phyloP scores from a whole-genome alignment of 2,888 invertebrate genomes.

The Macropis europaea region DNA sequence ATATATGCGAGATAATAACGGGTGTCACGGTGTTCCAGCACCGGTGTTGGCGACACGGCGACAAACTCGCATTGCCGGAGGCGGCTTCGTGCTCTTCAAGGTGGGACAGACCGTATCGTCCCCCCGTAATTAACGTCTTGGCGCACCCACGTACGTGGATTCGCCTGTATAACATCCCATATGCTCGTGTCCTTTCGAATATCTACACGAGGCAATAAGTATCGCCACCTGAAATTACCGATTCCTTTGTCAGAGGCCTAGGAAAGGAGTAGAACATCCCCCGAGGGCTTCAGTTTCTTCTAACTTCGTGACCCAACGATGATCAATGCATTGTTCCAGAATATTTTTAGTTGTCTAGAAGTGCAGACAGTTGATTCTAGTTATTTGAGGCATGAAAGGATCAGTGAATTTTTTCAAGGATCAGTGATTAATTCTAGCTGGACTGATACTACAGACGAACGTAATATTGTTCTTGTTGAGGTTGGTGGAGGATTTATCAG shows the following conservation, averaged over 20 bases:
- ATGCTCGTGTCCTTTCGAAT: conserved; percentile 35
- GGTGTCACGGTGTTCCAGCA: conserved; percentile 51
- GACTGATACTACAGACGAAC: too few relatives aligned
- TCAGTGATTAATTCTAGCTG: too few relatives aligned
- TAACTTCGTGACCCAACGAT: neutral
- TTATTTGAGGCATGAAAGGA: too few relatives aligned
- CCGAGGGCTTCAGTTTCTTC: neutral
- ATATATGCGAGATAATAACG: conserved; percentile 60
- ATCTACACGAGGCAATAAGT: conserved; percentile 40
- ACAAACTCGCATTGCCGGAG: conserved; percentile 67
- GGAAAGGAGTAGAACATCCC: neutral
- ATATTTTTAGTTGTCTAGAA: too few relatives aligned
- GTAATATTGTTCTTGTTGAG: too few relatives aligned
- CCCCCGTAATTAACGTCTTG: conserved; percentile 71
- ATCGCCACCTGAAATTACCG: conserved; percentile 53
- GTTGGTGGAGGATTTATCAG: too few relatives aligned
- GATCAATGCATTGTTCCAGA: too few relatives aligned
- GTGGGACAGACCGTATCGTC: conserved; percentile 60
- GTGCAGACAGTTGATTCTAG: too few relatives aligned
- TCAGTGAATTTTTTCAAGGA: too few relatives aligned
- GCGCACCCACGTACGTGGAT: conserved; percentile 57
- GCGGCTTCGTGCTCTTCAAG: conserved; percentile 66
- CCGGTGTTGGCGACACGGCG: conserved; percentile 55
- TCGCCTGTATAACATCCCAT: conserved; percentile 39
- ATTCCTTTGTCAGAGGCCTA: conserved; percentile 30